Conservation (phyloP, 2,888 invertebrate genomes). For the Heteromurus nitidus region DNA sequence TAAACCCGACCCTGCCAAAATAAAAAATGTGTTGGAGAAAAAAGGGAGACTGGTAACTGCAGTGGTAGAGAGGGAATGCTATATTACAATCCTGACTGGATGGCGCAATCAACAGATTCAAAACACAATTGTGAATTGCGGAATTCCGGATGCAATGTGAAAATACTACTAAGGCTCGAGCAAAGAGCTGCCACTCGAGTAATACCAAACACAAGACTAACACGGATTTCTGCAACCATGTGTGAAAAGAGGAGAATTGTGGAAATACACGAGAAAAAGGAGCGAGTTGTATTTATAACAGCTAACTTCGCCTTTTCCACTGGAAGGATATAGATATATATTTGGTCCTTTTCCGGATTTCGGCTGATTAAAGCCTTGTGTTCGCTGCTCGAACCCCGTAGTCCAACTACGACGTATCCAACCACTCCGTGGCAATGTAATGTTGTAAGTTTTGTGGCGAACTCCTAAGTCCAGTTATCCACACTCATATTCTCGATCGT, state of each 20-base stretch:
- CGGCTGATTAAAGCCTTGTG: slow-evolving; percentile 39
- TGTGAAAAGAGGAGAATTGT: background rate
- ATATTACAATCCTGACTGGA: too few species aligned
- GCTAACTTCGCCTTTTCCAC: background rate
- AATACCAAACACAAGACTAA: background rate
- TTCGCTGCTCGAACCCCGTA: slow-evolving; percentile 32
- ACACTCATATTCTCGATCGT: background rate
- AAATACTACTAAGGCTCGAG: too few species aligned
- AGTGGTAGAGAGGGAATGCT: too few species aligned
- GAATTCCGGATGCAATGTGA: too few species aligned
- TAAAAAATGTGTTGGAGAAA: too few species aligned
- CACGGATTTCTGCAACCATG: background rate
- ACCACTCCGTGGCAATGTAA: slow-evolving; percentile 45
- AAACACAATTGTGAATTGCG: too few species aligned
- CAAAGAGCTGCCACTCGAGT: background rate
- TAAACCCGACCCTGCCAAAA: too few species aligned
- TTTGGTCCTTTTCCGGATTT: slow-evolving; percentile 8
- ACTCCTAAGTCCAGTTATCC: background rate
- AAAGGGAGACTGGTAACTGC: too few species aligned
- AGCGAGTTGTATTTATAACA: too few species aligned
- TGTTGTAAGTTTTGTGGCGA: slow-evolving; percentile 35
- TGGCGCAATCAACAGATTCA: too few species aligned
- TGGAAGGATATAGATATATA: background rate
- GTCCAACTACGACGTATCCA: slow-evolving; percentile 32
- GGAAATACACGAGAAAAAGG: background rate